phyloP scores from a whole-genome alignment of 2,888 invertebrate genomes.

The Linyphia triangularis region DNA sequence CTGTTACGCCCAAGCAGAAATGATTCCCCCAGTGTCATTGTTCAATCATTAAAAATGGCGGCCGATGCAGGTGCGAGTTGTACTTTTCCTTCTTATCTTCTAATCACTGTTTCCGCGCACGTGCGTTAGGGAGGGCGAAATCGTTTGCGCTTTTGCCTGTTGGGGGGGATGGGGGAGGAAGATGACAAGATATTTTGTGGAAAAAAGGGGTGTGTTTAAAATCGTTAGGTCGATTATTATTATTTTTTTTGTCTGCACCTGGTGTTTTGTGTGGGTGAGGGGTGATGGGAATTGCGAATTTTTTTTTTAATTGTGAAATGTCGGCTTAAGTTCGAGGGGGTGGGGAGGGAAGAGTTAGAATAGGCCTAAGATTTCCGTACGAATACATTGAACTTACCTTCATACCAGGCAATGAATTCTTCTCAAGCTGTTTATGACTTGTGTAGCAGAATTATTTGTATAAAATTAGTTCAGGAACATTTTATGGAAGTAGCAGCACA shows the following conservation, averaged over 20 bases:
- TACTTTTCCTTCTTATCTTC: constrained; percentile 24
- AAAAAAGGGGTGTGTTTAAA: background rate
- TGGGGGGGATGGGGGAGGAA: background rate
- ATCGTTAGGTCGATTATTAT: too few relatives aligned
- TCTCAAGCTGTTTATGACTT: too few relatives aligned
- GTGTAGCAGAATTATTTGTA: too few relatives aligned
- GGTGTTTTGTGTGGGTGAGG: background rate
- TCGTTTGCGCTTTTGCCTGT: constrained; percentile 49
- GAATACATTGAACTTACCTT: too few relatives aligned
- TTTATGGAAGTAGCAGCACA: too few relatives aligned
- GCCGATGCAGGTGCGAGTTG: constrained; percentile 53
- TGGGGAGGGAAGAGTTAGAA: too few relatives aligned
- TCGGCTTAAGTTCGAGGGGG: too few relatives aligned
- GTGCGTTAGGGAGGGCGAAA: constrained; percentile 30
- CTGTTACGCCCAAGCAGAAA: constrained; percentile 27
- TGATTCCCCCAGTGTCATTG: constrained; percentile 44
- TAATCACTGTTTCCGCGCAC: constrained; percentile 62
- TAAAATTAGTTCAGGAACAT: too few relatives aligned
- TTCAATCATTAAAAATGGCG: constrained; percentile 65
- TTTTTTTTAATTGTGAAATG: too few relatives aligned
- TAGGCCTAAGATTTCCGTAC: too few relatives aligned
- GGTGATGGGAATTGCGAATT: too few relatives aligned
- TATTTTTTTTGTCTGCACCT: background rate
- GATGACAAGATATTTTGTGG: background rate
- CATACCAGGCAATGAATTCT: too few relatives aligned